These are phyloP conservation scores for Urocyon cinereoargenteus DNA, from an alignment of 2,797 vertebrate species.

Conservation along the genomic window DNA sequence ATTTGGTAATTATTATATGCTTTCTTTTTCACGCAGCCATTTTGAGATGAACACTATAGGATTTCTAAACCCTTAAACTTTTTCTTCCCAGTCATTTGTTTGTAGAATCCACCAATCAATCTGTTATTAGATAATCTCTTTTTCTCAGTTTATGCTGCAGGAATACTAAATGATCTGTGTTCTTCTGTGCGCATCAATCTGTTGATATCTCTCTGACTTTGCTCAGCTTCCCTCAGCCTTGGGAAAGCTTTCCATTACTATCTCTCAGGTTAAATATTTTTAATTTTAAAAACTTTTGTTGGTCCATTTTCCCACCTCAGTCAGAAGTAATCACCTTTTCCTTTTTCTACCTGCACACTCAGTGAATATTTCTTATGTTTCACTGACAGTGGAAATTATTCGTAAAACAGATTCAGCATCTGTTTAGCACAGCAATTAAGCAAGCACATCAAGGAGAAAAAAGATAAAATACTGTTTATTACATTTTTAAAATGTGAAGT, in stretches of 20 bases:
- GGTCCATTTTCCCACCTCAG: not conserved
- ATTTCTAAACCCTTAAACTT: not conserved
- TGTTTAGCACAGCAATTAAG: not conserved
- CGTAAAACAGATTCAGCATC: slow-evolving; percentile 36
- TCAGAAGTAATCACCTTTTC: slow-evolving; percentile 52
- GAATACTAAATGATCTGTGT: slow-evolving; percentile 32
- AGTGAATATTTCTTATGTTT: not conserved
- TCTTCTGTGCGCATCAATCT: not conserved
- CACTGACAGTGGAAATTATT: slow-evolving; percentile 15
- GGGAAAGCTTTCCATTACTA: not conserved
- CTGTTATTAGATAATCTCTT: slow-evolving; percentile 16
- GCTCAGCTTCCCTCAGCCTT: not conserved
- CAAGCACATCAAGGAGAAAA: not conserved
- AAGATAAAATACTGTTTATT: not conserved
- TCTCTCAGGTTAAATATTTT: slow-evolving; percentile 59
- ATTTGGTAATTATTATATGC: not conserved
- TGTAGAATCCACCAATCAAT: not conserved
- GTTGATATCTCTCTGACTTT: slow-evolving; percentile 19
- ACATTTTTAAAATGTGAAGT: not conserved
- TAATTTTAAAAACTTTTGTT: not conserved
- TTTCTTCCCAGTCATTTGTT: not conserved
- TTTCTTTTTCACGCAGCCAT: not conserved
- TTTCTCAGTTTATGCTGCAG: slow-evolving; percentile 8
- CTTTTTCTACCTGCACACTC: not conserved
- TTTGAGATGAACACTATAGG: not conserved